Evolutionary conservation across 2,113 vertebrate species (phyloP), one percentile per base, ranked within the genome.

Genomic region (Pedetes capensis): DNA sequence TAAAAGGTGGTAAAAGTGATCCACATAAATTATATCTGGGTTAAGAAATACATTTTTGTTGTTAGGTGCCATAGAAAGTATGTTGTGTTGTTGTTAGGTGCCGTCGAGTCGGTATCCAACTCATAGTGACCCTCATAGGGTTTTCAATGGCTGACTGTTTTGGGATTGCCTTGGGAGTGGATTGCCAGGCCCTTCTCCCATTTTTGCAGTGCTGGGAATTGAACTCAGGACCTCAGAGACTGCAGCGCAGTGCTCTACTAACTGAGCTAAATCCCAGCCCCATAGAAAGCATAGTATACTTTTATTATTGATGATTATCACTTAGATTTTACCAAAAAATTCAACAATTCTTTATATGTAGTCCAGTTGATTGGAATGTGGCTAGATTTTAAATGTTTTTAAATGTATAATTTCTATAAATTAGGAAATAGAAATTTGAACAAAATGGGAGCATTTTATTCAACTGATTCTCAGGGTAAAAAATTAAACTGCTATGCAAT

Each of bases 391-490:
- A 32, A 53, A 80, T 85, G 51, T 42, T 9, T 64, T 18, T 14
- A 39, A 53, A 37, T 37, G 9, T 8, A 14, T 64, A 42, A 51
- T 59, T 87, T 68, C 34, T 63, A 6, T 34, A 25, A n/a, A 6
- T 75, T 84, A 53, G 55, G 55, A 91, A 85, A 55, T 64, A 57
- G 22, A 96, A 88, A 39, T 88, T 2, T 87, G 44, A 90, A 74
- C 11, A 57, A 42, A 49, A 66, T 20, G 25, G 8, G 7, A 86
- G 3, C 3, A 11, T 8, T 87, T 79, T 42, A 27, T 84, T 80
- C 23, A 68, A 6, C 22, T 68, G 49, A 66, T 51, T 5, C n/a
- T 39, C 27, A 71, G 39, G 27, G 3, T 64, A 71, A 76, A 27
- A 4, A 89, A 66, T 78, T 82, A 37, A 69, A 59, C 37, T 11